Conservation (phyloP, 2,113 vertebrate genomes). For the Cricetomys ansorgei region DNA sequence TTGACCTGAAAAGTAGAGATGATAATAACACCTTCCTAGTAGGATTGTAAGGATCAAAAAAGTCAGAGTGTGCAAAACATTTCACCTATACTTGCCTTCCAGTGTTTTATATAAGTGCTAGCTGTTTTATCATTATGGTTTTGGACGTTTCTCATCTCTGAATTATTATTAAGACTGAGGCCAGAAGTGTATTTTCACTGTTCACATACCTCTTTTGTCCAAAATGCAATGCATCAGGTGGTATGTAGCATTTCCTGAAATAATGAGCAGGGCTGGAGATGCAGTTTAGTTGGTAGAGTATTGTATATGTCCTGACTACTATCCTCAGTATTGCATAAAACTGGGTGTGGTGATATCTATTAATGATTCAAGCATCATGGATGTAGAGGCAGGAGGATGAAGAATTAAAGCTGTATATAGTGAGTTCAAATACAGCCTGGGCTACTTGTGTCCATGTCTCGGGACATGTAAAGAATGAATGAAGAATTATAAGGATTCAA, state of each 20-base stretch:
- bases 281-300: not conserved
- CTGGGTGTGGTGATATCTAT: not conserved
- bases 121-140: conserved; percentile 36
- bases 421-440: not conserved
- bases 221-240: not conserved
- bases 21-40: not conserved
- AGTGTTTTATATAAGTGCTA: conserved; percentile 1
- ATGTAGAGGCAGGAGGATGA: not conserved
- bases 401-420: not conserved
- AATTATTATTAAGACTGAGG: conserved; percentile 19
- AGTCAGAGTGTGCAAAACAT: not conserved
- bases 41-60: not conserved
- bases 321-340: no score
- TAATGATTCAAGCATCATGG: not conserved
- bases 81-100: not conserved
- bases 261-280: not conserved
- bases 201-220: not conserved
- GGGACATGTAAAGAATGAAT: not conserved
- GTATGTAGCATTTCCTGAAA: conserved; percentile 30
- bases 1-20: conserved; percentile 41
- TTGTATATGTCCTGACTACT: not conserved
- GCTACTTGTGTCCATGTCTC: not conserved
- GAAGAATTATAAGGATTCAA: not conserved
- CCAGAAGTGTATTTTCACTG: conserved; percentile 8
- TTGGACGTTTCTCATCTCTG: conserved; percentile 35